A percentile compares a stretch with the other conserved stretches of the same genome.
Conservation (phyloP, 2,888 invertebrate genomes). For the Rugalucina vietnamica region DNA sequence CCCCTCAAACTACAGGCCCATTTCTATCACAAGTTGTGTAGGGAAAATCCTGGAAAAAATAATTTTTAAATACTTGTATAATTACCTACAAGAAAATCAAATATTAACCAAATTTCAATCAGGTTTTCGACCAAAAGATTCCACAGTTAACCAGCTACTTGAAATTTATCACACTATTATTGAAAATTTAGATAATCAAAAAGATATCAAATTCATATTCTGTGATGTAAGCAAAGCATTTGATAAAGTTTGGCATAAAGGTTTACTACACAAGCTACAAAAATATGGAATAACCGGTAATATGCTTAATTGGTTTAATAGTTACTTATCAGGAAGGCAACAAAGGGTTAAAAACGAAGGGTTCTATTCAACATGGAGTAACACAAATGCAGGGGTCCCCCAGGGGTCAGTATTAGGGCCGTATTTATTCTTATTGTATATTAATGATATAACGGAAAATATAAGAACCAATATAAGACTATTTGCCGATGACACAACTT, state of each 20-base stretch:
- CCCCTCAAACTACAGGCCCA: no score
- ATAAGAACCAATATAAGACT: no score
- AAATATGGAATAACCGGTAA: background rate
- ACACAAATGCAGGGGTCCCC: no score
- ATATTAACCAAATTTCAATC: background rate
- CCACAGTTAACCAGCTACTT: background rate
- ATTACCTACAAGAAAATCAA: background rate
- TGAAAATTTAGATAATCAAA: background rate
- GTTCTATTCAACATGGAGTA: no score
- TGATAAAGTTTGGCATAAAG: background rate
- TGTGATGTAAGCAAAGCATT: no score
- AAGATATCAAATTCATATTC: background rate
- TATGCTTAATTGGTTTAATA: background rate
- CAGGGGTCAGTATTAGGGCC: no score
- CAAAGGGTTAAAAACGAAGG: no score
- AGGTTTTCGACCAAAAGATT: background rate
- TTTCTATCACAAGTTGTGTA: no score
- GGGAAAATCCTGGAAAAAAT: no score
- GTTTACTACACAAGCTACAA: background rate
- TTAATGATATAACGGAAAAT: no score
- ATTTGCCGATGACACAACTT: no score
- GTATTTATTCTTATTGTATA: no score
- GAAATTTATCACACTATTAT: background rate
- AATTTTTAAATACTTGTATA: background rate
- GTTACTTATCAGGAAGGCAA: background rate